Evolutionary conservation across 2,113 vertebrate genomes (phyloP).

Genomic region (Meles meles): DNA sequence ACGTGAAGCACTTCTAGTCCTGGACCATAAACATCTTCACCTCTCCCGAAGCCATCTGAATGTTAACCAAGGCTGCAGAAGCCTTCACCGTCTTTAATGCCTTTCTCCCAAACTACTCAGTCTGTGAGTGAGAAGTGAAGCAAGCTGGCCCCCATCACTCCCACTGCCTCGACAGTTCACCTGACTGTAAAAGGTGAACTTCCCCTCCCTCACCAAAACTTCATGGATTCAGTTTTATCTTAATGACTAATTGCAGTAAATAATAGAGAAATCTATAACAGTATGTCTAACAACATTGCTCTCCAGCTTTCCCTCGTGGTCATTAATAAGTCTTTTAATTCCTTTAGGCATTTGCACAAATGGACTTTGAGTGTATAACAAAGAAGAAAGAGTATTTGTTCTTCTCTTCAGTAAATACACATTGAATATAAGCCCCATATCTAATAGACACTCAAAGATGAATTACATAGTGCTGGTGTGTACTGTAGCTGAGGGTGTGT

Average conservation of each 20-base stretch:
- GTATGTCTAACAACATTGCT: not conserved
- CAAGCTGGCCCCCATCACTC: accelerated
- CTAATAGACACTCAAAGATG: not conserved
- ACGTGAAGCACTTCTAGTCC: not conserved
- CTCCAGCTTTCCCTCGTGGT: not conserved
- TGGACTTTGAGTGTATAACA: not conserved
- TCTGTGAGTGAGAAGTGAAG: not conserved
- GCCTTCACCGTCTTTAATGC: not conserved
- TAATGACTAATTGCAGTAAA: not conserved
- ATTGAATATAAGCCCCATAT: not conserved
- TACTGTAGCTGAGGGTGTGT: too few relatives aligned
- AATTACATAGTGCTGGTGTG: not conserved
- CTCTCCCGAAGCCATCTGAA: accelerated
- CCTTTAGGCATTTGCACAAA: not conserved
- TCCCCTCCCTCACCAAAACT: not conserved
- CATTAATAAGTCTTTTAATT: not conserved
- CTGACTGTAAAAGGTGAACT: not conserved
- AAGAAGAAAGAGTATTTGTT: not conserved
- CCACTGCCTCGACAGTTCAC: not conserved
- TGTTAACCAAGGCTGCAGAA: not conserved
- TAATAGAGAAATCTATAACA: not conserved
- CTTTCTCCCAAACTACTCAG: not conserved
- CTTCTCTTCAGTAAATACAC: not conserved
- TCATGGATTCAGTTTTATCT: not conserved
- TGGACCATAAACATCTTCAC: not conserved